Base-by-base conservation (phyloP, 2,113 vertebrate species). In the Passer montanus region DNA sequence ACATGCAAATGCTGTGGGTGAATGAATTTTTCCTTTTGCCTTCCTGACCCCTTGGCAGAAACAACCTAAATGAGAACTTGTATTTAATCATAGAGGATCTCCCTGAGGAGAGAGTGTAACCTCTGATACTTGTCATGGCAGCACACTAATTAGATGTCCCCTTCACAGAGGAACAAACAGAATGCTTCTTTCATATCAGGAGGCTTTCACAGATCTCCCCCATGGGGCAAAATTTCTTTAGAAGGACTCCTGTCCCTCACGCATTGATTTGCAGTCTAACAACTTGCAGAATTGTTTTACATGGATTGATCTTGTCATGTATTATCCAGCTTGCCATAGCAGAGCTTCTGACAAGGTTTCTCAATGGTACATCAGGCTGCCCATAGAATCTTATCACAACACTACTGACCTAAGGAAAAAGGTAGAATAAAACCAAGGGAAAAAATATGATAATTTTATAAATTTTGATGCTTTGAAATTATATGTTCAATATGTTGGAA, bases 101-200 rank as follows among this genome's bases (percentile, higher is more conserved):
- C 86, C 76, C 92, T 50, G 56, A 87, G 89, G 87, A 95, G 49
- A 68, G 6, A 56, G 43, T 31, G 62, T 73, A 93, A 94, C 84
- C 78, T 94, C 83, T 76, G 83, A 81, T 76, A 68, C 39, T 88
- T 55, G 69, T 87, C 6, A 14, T 41, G 84, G 24, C 83, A 89
- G 72, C 76, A 50, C 52, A 46, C 33, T 94, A 93, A 97, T 97
- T 91, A 95, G 68, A 70, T 93, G 41, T 82, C 86, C 52, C 64
- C 44, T 78, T 95, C 70, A 75, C 46, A 89, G 44, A 63, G 39
- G 78, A 95, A 69, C 63, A 94, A 93, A 74, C 56, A 78, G 82
- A 89, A 83, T 27, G 43, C 27, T 85, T 90, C 77, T 43, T 89
- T 96, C 63, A 31, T 56, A 60, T 37, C 78, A 49, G 84, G 74